Conservation (phyloP, 35 echinoderm and acorn worm species). For the Diadema setosum region DNA sequence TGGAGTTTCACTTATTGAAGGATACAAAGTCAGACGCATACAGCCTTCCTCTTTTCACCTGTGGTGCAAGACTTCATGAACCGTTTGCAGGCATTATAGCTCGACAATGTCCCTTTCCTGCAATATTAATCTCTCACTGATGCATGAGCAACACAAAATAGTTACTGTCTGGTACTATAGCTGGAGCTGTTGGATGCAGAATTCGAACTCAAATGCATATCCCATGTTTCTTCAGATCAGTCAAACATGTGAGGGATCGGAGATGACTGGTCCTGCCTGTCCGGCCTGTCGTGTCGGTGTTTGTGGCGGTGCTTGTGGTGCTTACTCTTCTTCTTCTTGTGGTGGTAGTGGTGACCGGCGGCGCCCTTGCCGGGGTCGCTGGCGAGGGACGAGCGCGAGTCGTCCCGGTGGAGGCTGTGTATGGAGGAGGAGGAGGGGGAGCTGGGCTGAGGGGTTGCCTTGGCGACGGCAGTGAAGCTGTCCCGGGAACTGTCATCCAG, state of each 20-base stretch:
- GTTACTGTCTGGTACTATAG: too few species aligned
- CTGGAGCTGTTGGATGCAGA: background rate
- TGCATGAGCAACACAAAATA: too few species aligned
- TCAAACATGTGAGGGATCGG: too few species aligned
- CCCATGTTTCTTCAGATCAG: background rate
- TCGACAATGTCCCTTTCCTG: too few species aligned
- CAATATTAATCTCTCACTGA: too few species aligned
- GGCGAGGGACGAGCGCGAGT: background rate
- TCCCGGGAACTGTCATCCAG: conserved; percentile 38
- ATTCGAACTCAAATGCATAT: background rate
- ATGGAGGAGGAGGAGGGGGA: background rate
- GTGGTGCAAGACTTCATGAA: too few species aligned
- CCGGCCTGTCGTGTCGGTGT: background rate
- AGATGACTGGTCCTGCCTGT: background rate
- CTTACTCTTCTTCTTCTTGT: background rate
- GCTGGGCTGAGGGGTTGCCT: background rate
- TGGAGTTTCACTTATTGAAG: too few species aligned
- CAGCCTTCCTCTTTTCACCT: too few species aligned
- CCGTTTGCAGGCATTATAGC: too few species aligned
- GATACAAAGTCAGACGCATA: too few species aligned
- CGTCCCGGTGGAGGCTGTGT: background rate
- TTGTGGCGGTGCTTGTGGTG: background rate
- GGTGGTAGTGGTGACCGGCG: background rate
- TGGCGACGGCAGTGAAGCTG: conserved; percentile 1
- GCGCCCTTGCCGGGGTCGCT: background rate